Base-by-base conservation (phyloP, 2,888 invertebrate species). In the Sphecodes monilicornis region DNA sequence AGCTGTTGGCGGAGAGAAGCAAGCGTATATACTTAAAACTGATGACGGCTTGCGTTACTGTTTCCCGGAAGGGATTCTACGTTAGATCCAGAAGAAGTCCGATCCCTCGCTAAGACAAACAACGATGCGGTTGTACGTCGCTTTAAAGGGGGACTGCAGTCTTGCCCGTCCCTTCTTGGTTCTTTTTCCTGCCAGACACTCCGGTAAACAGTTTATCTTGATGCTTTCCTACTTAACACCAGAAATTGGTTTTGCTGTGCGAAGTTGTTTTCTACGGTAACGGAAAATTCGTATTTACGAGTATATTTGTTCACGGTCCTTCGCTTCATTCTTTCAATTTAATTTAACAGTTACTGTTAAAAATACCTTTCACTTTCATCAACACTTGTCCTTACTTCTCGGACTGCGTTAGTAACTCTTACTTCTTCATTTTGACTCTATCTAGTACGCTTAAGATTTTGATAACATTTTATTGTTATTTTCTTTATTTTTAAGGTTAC, bases 21-120 rank as follows among this genome's bases (percentile, higher is more conserved):
- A 46, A 72, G 66, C 50, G 78, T 85, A 87, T 89, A 88, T 87
- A 85, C 80, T 88, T 73, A 78, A 82, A 68, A 83, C 76, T 41
- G 83, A 81, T 80, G 88, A 87, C 78, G 81, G 83, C 78, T 83
- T 80, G 81, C 83, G 70, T 71, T 64, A 74, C 73, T 72, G 83
- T 80, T 88, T 86, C 89, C 88, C 69, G 80, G 89, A 89, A 89
- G 82, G 80, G 88, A 89, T 82, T 87, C 80, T 76, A 85, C 71
- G 66, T 78, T 71, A 32, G 79, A 68, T 78, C 83, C 50, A 86
- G 80, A 71, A 85, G 78, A 82, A 82, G 79, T 71, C 83, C 66
- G 77, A 78, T 79, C 84, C 80, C 74, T 70, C 72, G 73, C 78
- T 78, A 86, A 89, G 86, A 89, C 81, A 89, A 89, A 89, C 89